A percentile compares a stretch with the other conserved stretches of the same genome.
Conservation (phyloP, 2,797 vertebrate species). For the Stomatorhinus walkeri region DNA sequence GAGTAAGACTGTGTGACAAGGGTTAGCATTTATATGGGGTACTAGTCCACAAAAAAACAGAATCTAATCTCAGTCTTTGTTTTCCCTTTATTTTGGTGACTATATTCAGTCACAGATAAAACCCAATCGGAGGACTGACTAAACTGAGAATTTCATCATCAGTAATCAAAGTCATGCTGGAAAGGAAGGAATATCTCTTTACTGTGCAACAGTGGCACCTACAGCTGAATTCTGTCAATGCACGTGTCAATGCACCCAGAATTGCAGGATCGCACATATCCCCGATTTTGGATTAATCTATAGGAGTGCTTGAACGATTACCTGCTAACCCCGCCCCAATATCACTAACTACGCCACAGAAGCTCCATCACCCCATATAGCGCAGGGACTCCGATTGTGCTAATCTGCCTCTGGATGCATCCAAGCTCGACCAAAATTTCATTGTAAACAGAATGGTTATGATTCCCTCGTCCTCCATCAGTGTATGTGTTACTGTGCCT, state of each 20-base stretch:
- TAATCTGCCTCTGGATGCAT: background rate
- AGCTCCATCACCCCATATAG: background rate
- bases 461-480: background rate
- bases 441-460: background rate
- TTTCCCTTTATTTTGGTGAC: background rate
- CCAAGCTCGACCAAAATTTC: background rate
- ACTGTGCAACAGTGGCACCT: background rate
- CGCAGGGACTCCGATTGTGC: background rate
- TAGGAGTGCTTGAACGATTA: background rate
- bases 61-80: background rate
- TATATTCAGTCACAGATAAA: background rate
- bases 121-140: background rate
- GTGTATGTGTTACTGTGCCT: background rate
- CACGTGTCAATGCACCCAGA: no score
- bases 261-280: background rate
- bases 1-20: background rate
- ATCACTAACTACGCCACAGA: background rate
- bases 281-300: background rate
- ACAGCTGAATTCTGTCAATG: background rate
- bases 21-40: background rate
- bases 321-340: background rate
- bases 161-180: background rate
- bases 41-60: background rate
- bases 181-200: background rate
- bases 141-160: background rate